A percentile compares a stretch with the other conserved stretches of the same genome.
These are phyloP conservation scores for Umimayanthus chanpuru DNA, from an alignment of 92 coral and sea anemone genomes.

Conservation along the genomic window DNA sequence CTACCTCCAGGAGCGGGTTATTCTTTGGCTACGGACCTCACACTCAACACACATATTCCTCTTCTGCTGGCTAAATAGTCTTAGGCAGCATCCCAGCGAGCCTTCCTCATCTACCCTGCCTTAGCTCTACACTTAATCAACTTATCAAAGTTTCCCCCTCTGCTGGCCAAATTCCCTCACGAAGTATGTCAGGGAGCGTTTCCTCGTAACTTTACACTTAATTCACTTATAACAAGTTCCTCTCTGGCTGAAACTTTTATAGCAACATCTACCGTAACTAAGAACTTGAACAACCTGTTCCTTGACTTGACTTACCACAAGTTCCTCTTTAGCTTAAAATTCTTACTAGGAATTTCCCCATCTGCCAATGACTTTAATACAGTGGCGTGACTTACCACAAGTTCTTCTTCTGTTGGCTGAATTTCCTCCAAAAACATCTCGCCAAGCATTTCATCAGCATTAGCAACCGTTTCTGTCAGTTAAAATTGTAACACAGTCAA, in stretches of 20 bases:
- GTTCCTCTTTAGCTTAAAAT: background rate
- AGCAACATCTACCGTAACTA: background rate
- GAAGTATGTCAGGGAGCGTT: too few relatives aligned
- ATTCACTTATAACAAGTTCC: background rate
- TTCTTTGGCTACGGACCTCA: too few relatives aligned
- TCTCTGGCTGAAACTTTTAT: background rate
- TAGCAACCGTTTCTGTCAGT: constrained; percentile 80
- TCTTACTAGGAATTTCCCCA: background rate
- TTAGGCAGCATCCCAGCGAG: too few relatives aligned
- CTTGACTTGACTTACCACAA: constrained; percentile 3
- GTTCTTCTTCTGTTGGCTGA: constrained; percentile 86
- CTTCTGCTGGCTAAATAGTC: too few relatives aligned
- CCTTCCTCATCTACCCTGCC: too few relatives aligned
- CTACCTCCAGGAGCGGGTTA: too few relatives aligned
- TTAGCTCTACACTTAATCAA: too few relatives aligned
- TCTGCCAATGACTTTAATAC: background rate
- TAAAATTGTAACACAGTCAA: background rate
- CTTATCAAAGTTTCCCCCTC: constrained; percentile 82
- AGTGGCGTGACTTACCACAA: constrained; percentile 62
- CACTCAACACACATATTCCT: too few relatives aligned
- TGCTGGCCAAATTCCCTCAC: constrained; percentile 85
- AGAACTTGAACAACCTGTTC: background rate
- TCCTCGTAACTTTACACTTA: background rate
- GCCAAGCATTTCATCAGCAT: constrained; percentile 88
- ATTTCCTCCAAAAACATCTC: constrained; percentile 94